Evolutionary conservation across 1,140 invertebrate genomes (phyloP).

Genomic region (Megalonaias nervosa): DNA sequence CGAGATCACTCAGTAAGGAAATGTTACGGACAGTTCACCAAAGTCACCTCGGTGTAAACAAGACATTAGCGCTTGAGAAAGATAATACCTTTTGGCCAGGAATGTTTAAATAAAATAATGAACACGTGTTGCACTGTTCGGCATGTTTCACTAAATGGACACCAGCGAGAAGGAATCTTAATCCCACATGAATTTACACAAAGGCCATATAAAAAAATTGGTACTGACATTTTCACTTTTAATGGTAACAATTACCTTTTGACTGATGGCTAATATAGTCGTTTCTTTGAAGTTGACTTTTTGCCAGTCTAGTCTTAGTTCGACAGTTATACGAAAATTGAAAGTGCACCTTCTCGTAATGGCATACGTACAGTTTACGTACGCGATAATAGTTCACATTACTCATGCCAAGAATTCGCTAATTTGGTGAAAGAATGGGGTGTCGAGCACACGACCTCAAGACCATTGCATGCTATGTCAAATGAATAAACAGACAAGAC

Average conservation of each 20-base stretch:
- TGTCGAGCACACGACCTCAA: slow-evolving; percentile 3
- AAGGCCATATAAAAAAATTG: slow-evolving; percentile 34
- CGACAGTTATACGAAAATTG: slow-evolving; percentile 31
- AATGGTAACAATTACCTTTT: slow-evolving; percentile 21
- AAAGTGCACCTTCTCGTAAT: slow-evolving; percentile 1
- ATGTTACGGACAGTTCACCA: slow-evolving; percentile 40
- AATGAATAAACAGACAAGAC: background rate
- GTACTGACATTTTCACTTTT: slow-evolving; percentile 34
- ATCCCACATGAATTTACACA: slow-evolving; percentile 21
- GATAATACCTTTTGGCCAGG: slow-evolving; percentile 45
- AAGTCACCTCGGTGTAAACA: slow-evolving; percentile 43
- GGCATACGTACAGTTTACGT: slow-evolving; percentile 1
- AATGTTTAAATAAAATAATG: slow-evolving; percentile 43
- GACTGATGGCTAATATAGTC: slow-evolving; percentile 34
- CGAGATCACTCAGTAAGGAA: slow-evolving; percentile 28
- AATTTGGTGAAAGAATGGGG: slow-evolving; percentile 14
- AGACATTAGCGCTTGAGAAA: slow-evolving; percentile 27
- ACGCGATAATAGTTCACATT: slow-evolving; percentile 12
- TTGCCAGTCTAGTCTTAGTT: slow-evolving; percentile 17
- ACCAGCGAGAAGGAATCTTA: slow-evolving; percentile 38
- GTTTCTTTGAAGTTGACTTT: slow-evolving; percentile 39
- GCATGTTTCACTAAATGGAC: slow-evolving; percentile 36
- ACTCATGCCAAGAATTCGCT: slow-evolving; percentile 10
- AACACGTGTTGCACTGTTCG: slow-evolving; percentile 37
- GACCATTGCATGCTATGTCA: background rate